phyloP scores from a whole-genome alignment of 2,797 vertebrate species.

The Sparus aurata region DNA sequence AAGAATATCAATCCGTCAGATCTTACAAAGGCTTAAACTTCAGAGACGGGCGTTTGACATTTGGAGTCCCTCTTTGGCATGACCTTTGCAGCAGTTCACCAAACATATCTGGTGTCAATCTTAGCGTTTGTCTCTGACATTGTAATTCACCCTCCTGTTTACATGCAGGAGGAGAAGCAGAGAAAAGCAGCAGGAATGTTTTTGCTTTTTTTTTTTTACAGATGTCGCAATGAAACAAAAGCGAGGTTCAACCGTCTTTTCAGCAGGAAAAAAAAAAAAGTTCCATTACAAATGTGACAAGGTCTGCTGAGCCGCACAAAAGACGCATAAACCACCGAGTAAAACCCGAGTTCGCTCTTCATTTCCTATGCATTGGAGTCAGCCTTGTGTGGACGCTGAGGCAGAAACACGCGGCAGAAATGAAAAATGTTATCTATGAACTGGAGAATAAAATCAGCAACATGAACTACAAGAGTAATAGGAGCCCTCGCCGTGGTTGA shows the following conservation, averaged over 20 bases:
- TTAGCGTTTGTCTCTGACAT: constrained; percentile 61
- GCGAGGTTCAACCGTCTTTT: constrained; percentile 22
- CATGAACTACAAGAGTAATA: constrained; percentile 31
- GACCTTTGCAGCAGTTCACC: constrained; percentile 81
- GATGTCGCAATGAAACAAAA: constrained; percentile 41
- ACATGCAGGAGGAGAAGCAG: constrained; percentile 10
- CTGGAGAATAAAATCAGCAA: constrained; percentile 40
- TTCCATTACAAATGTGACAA: constrained; percentile 30
- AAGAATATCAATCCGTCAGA: constrained; percentile 68
- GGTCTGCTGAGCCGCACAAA: constrained; percentile 22
- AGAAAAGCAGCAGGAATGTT: background rate
- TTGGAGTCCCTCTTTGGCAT: constrained; percentile 78
- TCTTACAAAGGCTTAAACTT: constrained; percentile 77
- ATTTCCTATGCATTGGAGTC: constrained; percentile 21
- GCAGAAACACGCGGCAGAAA: constrained; percentile 39
- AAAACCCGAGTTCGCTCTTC: constrained; percentile 1
- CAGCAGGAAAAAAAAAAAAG: background rate
- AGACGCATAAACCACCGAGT: background rate
- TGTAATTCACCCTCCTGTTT: constrained; percentile 47
- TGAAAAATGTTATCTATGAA: constrained; percentile 39
- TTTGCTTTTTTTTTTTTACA: constrained; percentile 23
- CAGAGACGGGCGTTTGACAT: constrained; percentile 81
- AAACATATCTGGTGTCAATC: constrained; percentile 81
- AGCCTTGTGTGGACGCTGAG: constrained; percentile 1
- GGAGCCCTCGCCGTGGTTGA: background rate